Percentiles rank a stretch among this genome's conserved stretches.
Evolutionary conservation across 2,797 vertebrate species (phyloP).

Genomic region (Mus caroli): DNA sequence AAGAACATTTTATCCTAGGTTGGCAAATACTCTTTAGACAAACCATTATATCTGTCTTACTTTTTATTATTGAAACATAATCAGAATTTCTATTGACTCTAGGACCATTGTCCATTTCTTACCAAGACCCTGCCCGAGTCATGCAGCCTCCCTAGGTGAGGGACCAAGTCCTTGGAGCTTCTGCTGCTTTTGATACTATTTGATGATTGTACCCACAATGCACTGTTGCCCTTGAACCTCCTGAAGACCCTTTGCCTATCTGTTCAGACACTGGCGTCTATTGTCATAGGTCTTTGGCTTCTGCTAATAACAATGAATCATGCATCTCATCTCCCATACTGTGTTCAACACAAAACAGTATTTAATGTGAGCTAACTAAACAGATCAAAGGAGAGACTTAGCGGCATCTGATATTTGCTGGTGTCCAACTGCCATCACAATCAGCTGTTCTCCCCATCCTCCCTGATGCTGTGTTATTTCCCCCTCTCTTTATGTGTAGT

Average conservation of each 20-base stretch:
- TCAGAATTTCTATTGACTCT: neutral
- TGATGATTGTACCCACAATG: neutral
- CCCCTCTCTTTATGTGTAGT: neutral
- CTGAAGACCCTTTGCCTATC: neutral
- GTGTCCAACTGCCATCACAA: neutral
- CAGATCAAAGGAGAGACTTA: neutral
- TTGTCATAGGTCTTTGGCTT: neutral
- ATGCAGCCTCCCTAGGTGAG: neutral
- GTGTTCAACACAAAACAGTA: neutral
- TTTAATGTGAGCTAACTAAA: conserved; percentile 10
- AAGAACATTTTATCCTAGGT: conserved; percentile 25
- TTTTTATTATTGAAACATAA: conserved; percentile 53
- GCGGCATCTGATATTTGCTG: neutral
- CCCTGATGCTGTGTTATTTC: neutral
- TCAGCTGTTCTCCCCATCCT: neutral
- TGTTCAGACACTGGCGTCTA: neutral
- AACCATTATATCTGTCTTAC: neutral
- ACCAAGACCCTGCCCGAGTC: neutral
- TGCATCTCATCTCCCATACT: neutral
- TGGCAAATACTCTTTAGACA: neutral
- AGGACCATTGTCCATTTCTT: neutral
- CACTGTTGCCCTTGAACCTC: neutral
- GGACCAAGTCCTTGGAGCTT: neutral
- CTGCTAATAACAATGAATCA: neutral
- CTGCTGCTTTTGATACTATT: neutral